Evolutionary conservation across 2,797 vertebrate genomes (phyloP).

Genomic region (Falco cherrug): DNA sequence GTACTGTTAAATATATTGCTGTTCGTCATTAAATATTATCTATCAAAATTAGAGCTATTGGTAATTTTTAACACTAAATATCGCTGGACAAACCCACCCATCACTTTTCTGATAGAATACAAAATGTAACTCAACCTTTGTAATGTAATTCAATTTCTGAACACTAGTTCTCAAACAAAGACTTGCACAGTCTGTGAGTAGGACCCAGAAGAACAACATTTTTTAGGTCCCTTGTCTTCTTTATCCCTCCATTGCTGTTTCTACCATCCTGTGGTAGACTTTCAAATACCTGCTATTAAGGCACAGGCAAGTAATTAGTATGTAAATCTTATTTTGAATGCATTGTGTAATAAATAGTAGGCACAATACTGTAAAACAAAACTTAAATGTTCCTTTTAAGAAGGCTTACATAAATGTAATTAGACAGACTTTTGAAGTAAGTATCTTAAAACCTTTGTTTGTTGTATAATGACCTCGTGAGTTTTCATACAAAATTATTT

Average conservation of each 20-base stretch:
- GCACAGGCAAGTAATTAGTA: not conserved
- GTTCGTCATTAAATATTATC: not conserved
- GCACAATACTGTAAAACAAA: not conserved
- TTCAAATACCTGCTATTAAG: slow-evolving; percentile 27
- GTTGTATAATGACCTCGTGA: not conserved
- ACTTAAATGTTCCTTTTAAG: not conserved
- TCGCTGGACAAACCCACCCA: not conserved
- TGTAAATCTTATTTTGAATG: slow-evolving; percentile 20
- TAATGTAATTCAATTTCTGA: not conserved
- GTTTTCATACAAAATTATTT: not conserved
- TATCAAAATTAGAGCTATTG: not conserved
- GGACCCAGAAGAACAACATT: not conserved
- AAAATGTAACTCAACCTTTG: not conserved
- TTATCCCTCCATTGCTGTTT: slow-evolving; percentile 6
- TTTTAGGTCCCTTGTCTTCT: not conserved
- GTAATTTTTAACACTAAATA: not conserved
- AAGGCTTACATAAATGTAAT: not conserved
- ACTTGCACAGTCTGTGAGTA: not conserved
- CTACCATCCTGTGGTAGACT: not conserved
- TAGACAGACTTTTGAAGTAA: not conserved
- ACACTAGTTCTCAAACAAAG: slow-evolving; percentile 11
- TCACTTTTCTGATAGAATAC: not conserved
- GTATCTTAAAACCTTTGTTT: not conserved
- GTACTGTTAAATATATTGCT: not conserved
- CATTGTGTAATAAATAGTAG: not conserved